Evolutionary conservation across 2,113 vertebrate species (phyloP).

Genomic region (Calonectris borealis): DNA sequence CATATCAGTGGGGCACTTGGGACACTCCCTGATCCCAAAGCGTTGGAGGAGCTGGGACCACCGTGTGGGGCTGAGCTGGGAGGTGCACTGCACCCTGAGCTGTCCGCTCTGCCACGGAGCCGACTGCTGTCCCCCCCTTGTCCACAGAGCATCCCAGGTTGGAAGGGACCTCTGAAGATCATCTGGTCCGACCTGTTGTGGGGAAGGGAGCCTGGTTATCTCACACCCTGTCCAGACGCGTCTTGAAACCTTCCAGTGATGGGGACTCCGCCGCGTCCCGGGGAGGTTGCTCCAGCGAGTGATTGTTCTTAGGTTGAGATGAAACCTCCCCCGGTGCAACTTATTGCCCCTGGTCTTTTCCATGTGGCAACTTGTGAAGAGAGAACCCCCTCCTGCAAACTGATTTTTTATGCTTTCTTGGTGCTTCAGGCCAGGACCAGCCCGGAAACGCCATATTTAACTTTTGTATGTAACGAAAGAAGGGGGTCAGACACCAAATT

Average conservation of each 20-base stretch:
- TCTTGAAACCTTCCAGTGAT: background rate
- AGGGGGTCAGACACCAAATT: rapidly evolving
- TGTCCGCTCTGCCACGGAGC: rapidly evolving
- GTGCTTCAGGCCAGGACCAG: background rate
- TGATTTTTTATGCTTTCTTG: background rate
- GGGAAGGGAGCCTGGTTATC: background rate
- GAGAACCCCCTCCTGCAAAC: background rate
- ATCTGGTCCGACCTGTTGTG: rapidly evolving
- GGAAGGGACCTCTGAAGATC: background rate
- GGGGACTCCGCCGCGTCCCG: no score
- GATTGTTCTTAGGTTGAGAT: background rate
- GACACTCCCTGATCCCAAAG: background rate
- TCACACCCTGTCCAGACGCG: no score
- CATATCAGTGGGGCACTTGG: background rate
- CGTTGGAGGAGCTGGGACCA: background rate
- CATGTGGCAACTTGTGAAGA: background rate
- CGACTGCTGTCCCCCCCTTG: background rate
- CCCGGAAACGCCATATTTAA: background rate
- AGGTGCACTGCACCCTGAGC: no score
- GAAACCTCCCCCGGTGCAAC: background rate
- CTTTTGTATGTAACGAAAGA: background rate
- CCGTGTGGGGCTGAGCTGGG: background rate
- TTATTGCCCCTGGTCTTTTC: background rate
- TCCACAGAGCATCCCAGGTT: no score
- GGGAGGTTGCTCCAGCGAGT: background rate